Percentiles rank a stretch among this genome's conserved stretches.
Evolutionary conservation across 2,888 invertebrate genomes (phyloP).

Genomic region (Sinohyriopsis cumingii): DNA sequence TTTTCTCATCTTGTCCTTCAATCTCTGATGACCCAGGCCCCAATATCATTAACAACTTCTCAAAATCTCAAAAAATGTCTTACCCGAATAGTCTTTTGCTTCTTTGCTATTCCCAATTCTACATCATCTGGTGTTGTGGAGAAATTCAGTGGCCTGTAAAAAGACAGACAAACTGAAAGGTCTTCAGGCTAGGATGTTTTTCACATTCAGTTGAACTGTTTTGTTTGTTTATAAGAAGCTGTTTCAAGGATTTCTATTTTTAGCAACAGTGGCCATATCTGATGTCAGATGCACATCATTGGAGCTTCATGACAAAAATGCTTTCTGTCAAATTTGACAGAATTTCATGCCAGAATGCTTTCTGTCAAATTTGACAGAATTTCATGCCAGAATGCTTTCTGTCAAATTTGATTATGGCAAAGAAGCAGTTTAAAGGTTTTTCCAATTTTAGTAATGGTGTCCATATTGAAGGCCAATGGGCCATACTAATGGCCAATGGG

Average conservation of each 20-base stretch:
- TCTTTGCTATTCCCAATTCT: slow-evolving; percentile 46
- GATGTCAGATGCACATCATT: no score
- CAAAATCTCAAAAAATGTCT: slow-evolving; percentile 6
- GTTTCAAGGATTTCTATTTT: background rate
- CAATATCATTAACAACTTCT: background rate
- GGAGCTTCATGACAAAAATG: no score
- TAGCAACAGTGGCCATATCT: background rate
- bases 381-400: no score
- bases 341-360: no score
- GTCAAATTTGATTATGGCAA: no score
- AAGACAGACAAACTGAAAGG: slow-evolving; percentile 4
- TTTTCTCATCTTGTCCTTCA: background rate
- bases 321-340: no score
- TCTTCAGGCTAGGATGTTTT: background rate
- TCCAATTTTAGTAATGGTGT: no score
- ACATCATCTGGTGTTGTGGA: slow-evolving; percentile 53
- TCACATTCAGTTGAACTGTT: background rate
- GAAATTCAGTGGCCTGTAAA: slow-evolving; percentile 56
- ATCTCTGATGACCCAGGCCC: background rate
- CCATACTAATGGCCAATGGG: no score
- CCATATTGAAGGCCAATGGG: no score
- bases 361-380: no score
- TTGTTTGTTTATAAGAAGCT: background rate
- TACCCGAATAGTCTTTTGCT: slow-evolving; percentile 56
- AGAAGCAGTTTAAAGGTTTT: no score